Evolutionary conservation across 2,888 invertebrate species (phyloP).

Genomic region (Standfussiana lucernea): DNA sequence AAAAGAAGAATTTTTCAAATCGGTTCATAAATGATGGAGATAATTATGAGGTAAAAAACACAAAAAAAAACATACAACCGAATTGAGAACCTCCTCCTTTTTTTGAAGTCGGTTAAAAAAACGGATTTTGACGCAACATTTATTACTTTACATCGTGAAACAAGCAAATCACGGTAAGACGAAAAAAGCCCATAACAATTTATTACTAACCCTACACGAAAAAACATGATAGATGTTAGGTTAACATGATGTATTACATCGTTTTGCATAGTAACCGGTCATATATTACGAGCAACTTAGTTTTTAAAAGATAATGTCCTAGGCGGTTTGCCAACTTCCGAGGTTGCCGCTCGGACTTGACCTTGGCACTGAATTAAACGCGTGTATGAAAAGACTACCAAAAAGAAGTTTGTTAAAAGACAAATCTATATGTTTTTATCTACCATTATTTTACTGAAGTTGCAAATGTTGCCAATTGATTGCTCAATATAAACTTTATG

Average conservation of each 20-base stretch:
- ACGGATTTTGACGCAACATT: neutral
- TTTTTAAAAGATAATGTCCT: constrained; percentile 3
- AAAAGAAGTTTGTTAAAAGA: neutral
- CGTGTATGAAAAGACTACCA: neutral
- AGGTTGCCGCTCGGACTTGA: neutral
- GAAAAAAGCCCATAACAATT: neutral
- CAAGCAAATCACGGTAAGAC: neutral
- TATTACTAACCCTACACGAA: neutral
- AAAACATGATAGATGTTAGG: constrained; percentile 1
- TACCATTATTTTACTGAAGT: neutral
- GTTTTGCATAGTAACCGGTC: constrained; percentile 1
- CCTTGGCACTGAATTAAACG: constrained; percentile 37
- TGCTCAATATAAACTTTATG: no score
- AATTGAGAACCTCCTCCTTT: no score
- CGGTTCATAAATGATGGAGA: no score
- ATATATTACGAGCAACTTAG: neutral
- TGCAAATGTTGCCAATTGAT: no score
- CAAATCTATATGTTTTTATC: neutral
- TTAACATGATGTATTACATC: neutral
- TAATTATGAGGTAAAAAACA: no score
- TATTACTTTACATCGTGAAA: neutral
- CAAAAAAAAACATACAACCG: no score
- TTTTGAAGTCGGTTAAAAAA: no score
- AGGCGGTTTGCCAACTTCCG: constrained; percentile 43
- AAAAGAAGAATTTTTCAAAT: no score